These are phyloP conservation scores for Drosophila bunnanda DNA, from an alignment of 2,888 invertebrate species.

Conservation along the genomic window DNA sequence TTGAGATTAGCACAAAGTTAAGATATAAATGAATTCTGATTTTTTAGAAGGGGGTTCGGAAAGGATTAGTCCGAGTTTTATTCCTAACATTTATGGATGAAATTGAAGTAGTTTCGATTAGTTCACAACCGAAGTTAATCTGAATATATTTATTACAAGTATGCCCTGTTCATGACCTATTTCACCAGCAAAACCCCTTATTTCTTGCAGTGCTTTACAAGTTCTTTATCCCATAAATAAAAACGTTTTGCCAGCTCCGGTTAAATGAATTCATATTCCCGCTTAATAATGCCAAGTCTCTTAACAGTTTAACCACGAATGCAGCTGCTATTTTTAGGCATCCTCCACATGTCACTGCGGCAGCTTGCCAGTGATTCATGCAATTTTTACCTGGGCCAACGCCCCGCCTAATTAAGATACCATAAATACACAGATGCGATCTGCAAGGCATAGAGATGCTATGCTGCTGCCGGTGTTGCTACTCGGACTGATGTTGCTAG, in stretches of 20 bases:
- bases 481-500: conserved; percentile 15
- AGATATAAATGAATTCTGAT: background rate
- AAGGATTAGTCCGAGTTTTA: too few relatives aligned
- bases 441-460: conserved; percentile 1
- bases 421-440: conserved; percentile 55
- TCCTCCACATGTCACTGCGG: conserved; percentile 22
- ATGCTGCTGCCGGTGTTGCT: conserved; percentile 21
- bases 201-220: background rate
- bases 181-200: background rate
- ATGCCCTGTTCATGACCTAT: too few relatives aligned
- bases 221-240: background rate
- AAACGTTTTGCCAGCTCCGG: conserved; percentile 8
- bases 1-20: background rate
- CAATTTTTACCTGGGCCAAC: conserved; percentile 39
- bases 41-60: too few relatives aligned
- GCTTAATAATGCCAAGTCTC: conserved; percentile 1
- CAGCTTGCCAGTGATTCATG: conserved; percentile 43
- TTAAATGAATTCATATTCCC: conserved; percentile 33
- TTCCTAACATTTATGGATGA: too few relatives aligned
- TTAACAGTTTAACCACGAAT: conserved; percentile 35
- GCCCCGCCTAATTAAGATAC: conserved; percentile 69
- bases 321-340: conserved; percentile 36
- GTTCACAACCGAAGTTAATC: background rate
- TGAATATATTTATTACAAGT: background rate
- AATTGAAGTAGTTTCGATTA: background rate